Base-by-base conservation (phyloP, 2,797 vertebrate genomes). In the Coranthus polyacanthus region DNA sequence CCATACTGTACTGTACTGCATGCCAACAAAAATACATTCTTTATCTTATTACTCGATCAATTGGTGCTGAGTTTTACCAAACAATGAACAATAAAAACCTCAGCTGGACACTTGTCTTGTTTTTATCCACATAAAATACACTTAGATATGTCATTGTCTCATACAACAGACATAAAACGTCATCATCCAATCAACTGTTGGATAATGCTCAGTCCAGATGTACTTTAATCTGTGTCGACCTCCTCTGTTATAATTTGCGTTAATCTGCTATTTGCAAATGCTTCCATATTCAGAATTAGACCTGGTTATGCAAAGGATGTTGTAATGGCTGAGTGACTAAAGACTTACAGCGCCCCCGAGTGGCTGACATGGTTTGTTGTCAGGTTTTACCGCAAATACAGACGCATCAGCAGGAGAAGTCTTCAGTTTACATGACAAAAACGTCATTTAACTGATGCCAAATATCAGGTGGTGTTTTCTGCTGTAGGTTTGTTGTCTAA, bases 181-280 rank as follows among this genome's bases (percentile, higher is more conserved):
- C 0, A 1, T 10, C n/a, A 16, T 43, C 12, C 9, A n/a, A 57
- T 34, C 12, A 12, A 17, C 17, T 12, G 20, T 73, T 5, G 45
- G 20, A 5, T 46, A 16, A 12, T 17, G 6, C 34, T 58, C 16
- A 13, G 15, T 39, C 12, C 16, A 29, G 44, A 66, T 2, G 4
- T 16, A 22, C n/a, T 26, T 50, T 12, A 41, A 32, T 58, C 42
- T 72, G 34, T 72, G 15, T 18, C 37, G 17, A 51, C 11, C 15
- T 17, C 5, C 13, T 41, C 43, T 66, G 43, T 41, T 24, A 46
- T 42, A 54, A 61, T 61, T 70, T 12, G 15, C 29, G 59, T 80
- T 75, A 83, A 81, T 75, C 64, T 71, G 58, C 18, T 65, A 29
- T 82, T 72, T 84, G 51, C 61, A 82, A 53, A 78, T 52, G 73